Evolutionary conservation across 1,140 invertebrate genomes (phyloP), one percentile per base, ranked within the genome.

Genomic region (Rhizoglyphus robini): DNA sequence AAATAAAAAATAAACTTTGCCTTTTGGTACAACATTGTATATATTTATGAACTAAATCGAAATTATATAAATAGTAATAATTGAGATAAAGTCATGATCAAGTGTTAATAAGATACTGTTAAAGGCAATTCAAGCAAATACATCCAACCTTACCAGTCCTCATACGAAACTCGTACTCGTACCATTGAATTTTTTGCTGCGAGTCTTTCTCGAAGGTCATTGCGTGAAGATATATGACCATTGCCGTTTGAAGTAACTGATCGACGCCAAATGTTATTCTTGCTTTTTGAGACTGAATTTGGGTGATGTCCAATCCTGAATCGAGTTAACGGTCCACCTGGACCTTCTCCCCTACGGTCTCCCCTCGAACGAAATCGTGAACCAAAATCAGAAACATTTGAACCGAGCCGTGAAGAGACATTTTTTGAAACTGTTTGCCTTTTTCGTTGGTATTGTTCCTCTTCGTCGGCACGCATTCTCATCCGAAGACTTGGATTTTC

Each of bases 381-480:
- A n/a, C n/a, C n/a, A n/a, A n/a, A n/a, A 46, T 46, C 41, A 46
- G 8, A 8, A 41, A n/a, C 41, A 46, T 3, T 46, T 3, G 41
- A n/a, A n/a, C 41, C 1, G 23, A 15, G 41, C 41, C 41, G 23
- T 3, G 23, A n/a, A n/a, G 41, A 46, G 23, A n/a, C 41, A 2
- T 15, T 3, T 46, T 20, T 15, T 46, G 18, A n/a, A 20, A 20
- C 41, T 46, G 4, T 5, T 49, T 49, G 47, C n/a, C 29, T 13
- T 23, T 51, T 13, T 2, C 23, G 48, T 51, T 23, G 18, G 29
- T 23, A 11, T 51, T 51, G 48, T 27, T 60, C 58, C 36, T 60
- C 58, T 60, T 60, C 58, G 18, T 60, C 58, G 27, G 58, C 58
- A 34, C 58, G 15, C 58, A 60, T 60, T n/a, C 58, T 18, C 58